These are phyloP conservation scores for Branchinecta lynchi DNA, from an alignment of 1,140 invertebrate genomes.

Conservation along the genomic window DNA sequence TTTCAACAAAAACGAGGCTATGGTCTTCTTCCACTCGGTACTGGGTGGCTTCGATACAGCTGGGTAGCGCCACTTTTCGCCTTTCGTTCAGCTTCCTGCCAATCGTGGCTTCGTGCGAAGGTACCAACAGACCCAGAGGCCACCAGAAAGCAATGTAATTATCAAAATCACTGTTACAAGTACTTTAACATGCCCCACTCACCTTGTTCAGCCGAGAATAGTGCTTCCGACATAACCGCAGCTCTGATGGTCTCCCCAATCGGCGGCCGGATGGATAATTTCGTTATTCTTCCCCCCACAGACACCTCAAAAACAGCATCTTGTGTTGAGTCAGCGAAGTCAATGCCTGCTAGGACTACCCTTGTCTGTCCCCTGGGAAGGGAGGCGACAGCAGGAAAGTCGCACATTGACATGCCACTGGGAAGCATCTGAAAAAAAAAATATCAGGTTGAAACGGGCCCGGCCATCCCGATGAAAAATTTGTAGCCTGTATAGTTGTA, in stretches of 20 bases:
- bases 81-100: too few relatives aligned
- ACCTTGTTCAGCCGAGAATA: constrained; percentile 59
- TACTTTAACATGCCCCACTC: neutral
- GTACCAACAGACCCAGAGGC: too few relatives aligned
- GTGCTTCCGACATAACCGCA: constrained; percentile 54
- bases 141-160: constrained; percentile 13
- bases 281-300: constrained; percentile 42
- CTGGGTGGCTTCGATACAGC: too few relatives aligned
- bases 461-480: too few relatives aligned
- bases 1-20: too few relatives aligned
- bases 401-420: constrained; percentile 57
- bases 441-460: neutral
- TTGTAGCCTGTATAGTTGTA: too few relatives aligned
- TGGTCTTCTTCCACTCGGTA: too few relatives aligned
- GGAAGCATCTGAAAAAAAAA: constrained; percentile 42
- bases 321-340: constrained; percentile 88
- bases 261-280: constrained; percentile 56
- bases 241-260: constrained; percentile 78
- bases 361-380: constrained; percentile 42
- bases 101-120: too few relatives aligned
- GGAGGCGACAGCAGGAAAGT: constrained; percentile 52
- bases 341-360: constrained; percentile 59
- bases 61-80: too few relatives aligned
- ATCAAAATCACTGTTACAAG: too few relatives aligned
- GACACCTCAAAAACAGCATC: constrained; percentile 61